Conservation (phyloP, 2,113 vertebrate species). For the Calidris pugnax region DNA sequence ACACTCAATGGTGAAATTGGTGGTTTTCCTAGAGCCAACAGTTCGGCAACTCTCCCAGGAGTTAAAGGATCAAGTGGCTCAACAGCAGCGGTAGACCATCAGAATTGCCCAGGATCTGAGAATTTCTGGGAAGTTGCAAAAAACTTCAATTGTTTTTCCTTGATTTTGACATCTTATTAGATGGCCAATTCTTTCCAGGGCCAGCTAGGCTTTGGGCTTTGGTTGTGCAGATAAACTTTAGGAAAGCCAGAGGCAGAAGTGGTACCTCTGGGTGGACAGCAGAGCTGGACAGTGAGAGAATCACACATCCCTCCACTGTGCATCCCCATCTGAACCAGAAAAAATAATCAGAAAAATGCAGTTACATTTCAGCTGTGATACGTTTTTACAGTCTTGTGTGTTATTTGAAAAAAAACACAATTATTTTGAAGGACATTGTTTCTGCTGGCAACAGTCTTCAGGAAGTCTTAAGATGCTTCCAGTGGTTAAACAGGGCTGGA, state of each 20-base stretch:
- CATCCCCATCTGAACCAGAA: background rate
- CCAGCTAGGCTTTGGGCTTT: background rate
- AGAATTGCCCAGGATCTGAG: background rate
- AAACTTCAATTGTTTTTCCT: background rate
- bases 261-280: background rate
- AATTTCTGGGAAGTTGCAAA: constrained; percentile 28
- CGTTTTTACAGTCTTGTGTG: background rate
- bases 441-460: background rate
- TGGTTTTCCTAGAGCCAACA: background rate
- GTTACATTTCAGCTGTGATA: background rate
- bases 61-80: background rate
- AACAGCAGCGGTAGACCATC: background rate
- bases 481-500: background rate
- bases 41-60: background rate
- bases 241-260: background rate
- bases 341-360: background rate
- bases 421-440: background rate
- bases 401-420: background rate
- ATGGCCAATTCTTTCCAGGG: background rate
- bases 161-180: background rate
- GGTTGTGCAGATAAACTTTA: background rate
- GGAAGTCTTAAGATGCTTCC: background rate
- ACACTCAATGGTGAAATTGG: background rate
- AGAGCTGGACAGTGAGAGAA: background rate
- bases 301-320: background rate